Evolutionary conservation across 2,797 vertebrate species (phyloP).

Genomic region (Sebastes diploproa): DNA sequence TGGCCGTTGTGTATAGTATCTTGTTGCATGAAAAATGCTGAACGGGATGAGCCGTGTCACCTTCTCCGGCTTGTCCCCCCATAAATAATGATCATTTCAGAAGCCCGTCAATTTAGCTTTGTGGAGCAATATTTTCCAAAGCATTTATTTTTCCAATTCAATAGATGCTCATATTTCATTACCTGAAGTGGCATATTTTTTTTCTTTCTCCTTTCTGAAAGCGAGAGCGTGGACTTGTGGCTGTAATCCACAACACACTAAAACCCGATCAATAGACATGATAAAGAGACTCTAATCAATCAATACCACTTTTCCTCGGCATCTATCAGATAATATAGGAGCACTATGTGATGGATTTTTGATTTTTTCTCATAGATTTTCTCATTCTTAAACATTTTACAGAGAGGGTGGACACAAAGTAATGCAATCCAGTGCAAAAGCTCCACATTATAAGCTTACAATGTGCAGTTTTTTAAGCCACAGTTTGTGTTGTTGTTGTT

Average conservation of each 20-base stretch:
- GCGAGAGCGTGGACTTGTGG: constrained; percentile 9
- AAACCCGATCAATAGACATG: constrained; percentile 64
- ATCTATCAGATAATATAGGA: constrained; percentile 35
- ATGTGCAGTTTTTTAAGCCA: neutral
- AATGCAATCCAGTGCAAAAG: neutral
- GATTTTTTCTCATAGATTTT: neutral
- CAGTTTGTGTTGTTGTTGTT: neutral
- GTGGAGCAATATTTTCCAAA: constrained; percentile 69
- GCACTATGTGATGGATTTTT: neutral
- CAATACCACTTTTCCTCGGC: constrained; percentile 48
- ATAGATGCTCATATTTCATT: constrained; percentile 75
- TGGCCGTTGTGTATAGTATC: constrained; percentile 40
- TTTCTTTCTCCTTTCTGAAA: constrained; percentile 8
- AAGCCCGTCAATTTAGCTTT: constrained; percentile 69
- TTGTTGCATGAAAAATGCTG: constrained; percentile 78
- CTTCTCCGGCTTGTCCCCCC: constrained; percentile 29
- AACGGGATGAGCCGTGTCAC: constrained; percentile 70
- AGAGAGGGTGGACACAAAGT: neutral
- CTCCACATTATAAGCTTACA: neutral
- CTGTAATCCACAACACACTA: constrained; percentile 37
- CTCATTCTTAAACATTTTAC: neutral
- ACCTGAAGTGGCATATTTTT: constrained; percentile 47
- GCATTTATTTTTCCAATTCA: constrained; percentile 70
- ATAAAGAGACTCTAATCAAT: constrained; percentile 65
- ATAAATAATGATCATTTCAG: constrained; percentile 73